phyloP scores from a whole-genome alignment of 2,797 vertebrate species.

The Okamejei kenojei region DNA sequence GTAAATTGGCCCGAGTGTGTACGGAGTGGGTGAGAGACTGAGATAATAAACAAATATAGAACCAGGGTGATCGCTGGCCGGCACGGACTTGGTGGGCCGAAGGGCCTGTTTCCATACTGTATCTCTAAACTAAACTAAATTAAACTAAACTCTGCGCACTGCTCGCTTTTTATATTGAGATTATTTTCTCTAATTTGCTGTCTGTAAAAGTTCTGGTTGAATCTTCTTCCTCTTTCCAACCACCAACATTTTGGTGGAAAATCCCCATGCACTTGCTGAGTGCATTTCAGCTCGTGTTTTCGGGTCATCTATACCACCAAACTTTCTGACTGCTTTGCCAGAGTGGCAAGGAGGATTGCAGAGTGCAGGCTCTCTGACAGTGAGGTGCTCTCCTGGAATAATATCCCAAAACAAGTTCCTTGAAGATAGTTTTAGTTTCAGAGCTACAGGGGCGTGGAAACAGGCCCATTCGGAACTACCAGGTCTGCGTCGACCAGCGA shows the following conservation, averaged over 20 bases:
- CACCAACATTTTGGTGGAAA: too few species aligned
- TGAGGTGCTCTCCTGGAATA: neutral
- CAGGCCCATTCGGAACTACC: too few species aligned
- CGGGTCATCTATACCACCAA: neutral
- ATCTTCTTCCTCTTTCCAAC: neutral
- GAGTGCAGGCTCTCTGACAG: neutral
- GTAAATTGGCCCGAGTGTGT: too few species aligned
- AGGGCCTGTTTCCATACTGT: too few species aligned
- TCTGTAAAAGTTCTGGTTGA: neutral
- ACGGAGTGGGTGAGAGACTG: too few species aligned
- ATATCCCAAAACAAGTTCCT: neutral
- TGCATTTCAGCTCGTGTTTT: neutral
- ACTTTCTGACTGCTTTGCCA: neutral
- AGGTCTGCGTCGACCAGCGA: too few species aligned
- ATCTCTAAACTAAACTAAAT: too few species aligned
- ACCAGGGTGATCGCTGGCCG: too few species aligned
- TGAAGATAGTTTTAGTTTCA: neutral
- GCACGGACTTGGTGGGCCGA: too few species aligned
- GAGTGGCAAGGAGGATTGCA: neutral
- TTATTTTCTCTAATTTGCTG: neutral
- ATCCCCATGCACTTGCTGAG: too few species aligned
- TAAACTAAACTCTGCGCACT: neutral
- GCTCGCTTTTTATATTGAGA: neutral
- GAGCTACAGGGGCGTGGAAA: too few species aligned
- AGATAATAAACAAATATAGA: too few species aligned